phyloP scores from a whole-genome alignment of 53 echinoderm and acorn worm genomes.

The Antedon mediterranea region DNA sequence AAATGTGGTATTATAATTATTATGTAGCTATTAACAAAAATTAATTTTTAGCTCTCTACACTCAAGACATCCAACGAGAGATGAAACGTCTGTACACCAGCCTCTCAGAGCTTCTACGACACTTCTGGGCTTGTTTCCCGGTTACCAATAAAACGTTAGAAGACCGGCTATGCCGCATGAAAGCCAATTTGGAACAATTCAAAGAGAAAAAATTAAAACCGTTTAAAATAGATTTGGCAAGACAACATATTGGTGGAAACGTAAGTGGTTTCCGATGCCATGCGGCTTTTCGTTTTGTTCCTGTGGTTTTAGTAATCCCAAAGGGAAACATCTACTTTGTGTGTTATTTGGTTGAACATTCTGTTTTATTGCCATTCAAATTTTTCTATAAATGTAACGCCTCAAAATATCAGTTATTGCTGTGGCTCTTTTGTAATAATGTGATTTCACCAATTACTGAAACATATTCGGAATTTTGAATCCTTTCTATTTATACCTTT shows the following conservation, averaged over 20 bases:
- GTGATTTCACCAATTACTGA: no score
- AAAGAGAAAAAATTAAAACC: slow-evolving; percentile 67
- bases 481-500: no score
- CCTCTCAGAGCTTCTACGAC: slow-evolving; percentile 56
- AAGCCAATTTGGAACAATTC: slow-evolving; percentile 81
- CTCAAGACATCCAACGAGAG: slow-evolving; percentile 62
- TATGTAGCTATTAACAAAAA: neutral
- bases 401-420: no score
- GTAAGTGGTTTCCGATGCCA: slow-evolving; percentile 27
- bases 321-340: neutral
- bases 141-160: slow-evolving; percentile 59
- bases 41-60: slow-evolving; percentile 46
- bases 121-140: slow-evolving; percentile 88
- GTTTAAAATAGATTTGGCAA: slow-evolving; percentile 50
- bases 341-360: no score
- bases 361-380: no score
- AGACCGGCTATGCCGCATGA: slow-evolving; percentile 79
- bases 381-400: no score
- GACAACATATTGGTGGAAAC: slow-evolving; percentile 59
- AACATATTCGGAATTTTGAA: no score
- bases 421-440: no score
- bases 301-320: neutral
- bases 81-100: slow-evolving; percentile 51
- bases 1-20: no score
- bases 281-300: neutral